Conservation (phyloP, 2,888 invertebrate species). For the Operophtera brumata region DNA sequence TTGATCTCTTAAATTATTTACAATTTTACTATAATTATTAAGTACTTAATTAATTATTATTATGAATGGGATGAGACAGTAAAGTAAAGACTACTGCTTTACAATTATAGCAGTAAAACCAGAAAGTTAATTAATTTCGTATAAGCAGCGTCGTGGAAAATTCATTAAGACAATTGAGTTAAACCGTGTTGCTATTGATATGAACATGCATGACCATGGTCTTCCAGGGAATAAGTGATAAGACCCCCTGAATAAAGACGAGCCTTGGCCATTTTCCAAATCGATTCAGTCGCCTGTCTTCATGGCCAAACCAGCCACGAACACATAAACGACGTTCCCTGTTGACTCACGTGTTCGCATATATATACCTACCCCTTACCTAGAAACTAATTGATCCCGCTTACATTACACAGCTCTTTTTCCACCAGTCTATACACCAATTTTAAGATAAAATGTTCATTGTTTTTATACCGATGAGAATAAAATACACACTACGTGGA, state of each 20-base stretch:
- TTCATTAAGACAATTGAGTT: too few species aligned
- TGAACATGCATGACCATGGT: too few species aligned
- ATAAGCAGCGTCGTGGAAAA: too few species aligned
- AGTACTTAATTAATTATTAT: not conserved
- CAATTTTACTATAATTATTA: not conserved
- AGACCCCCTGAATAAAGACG: not conserved
- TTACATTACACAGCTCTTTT: conserved; percentile 69
- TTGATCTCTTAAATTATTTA: conserved; percentile 29
- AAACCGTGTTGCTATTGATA: too few species aligned
- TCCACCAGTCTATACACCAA: conserved; percentile 50
- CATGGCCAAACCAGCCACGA: conserved; percentile 37
- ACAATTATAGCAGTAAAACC: too few species aligned
- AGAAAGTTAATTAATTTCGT: too few species aligned
- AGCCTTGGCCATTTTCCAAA: not conserved
- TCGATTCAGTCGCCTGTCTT: not conserved
- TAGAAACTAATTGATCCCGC: conserved; percentile 78
- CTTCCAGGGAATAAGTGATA: too few species aligned
- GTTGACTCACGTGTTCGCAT: conserved; percentile 49
- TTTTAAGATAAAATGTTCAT: conserved; percentile 19
- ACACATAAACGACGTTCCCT: conserved; percentile 45
- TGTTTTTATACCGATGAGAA: conserved; percentile 15
- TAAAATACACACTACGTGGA: conserved; percentile 38
- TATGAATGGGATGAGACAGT: not conserved
- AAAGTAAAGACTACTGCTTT: not conserved
- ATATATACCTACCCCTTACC: conserved; percentile 52